Conservation (phyloP, 2,888 invertebrate genomes). For the Rhaphigaster nebulosa region DNA sequence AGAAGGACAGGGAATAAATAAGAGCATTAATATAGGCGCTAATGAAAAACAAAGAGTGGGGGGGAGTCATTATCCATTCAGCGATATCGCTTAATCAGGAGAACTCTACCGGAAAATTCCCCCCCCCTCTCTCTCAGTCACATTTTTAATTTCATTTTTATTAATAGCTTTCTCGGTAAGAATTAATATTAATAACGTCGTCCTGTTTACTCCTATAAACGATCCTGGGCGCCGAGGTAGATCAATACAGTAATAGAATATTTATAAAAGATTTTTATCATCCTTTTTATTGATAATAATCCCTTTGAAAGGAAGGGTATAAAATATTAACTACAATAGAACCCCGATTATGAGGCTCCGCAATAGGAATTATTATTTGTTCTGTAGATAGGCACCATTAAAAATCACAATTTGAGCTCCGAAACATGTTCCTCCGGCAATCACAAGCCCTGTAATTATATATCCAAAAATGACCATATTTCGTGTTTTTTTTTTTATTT, state of each 20-base stretch:
- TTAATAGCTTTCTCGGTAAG: not conserved
- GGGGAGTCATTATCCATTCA: not conserved
- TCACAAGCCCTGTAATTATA: too few species aligned
- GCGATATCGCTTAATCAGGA: not conserved
- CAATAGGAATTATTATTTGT: too few species aligned
- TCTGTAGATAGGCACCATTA: too few species aligned
- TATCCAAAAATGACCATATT: too few species aligned
- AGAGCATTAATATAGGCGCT: conserved; percentile 1
- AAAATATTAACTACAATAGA: too few species aligned
- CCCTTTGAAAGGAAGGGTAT: not conserved
- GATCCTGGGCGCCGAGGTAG: not conserved
- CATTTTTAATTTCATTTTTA: not conserved
- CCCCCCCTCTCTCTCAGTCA: not conserved
- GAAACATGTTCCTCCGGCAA: too few species aligned
- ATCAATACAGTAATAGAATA: not conserved
- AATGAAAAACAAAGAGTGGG: not conserved
- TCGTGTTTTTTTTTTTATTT: too few species aligned
- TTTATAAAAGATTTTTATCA: not conserved
- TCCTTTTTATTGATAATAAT: not conserved
- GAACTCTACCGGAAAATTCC: not conserved
- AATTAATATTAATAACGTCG: not conserved
- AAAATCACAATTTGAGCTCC: too few species aligned
- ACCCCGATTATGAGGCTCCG: too few species aligned
- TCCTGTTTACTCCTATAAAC: not conserved
- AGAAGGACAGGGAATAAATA: not conserved